These are phyloP conservation scores for Drosophila nannoptera DNA, from an alignment of 1,140 invertebrate species.

Conservation along the genomic window DNA sequence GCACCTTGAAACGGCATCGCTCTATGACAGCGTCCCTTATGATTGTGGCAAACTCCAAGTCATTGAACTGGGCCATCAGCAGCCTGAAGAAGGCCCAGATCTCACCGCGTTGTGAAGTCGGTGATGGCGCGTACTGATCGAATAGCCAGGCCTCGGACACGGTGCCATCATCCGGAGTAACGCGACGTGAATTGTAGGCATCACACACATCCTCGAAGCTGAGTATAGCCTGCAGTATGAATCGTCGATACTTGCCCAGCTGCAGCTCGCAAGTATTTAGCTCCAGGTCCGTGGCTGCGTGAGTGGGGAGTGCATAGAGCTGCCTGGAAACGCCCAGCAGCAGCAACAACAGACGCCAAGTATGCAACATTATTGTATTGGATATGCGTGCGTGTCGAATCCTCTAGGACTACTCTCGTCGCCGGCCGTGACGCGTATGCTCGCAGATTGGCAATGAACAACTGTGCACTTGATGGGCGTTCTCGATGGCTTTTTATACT, in stretches of 20 bases:
- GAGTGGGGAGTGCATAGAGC: conserved; percentile 44
- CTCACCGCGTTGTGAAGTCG: conserved; percentile 64
- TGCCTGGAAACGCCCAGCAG: conserved; percentile 43
- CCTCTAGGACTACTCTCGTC: neutral
- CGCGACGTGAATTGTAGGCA: conserved; percentile 57
- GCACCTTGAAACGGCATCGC: conserved; percentile 65
- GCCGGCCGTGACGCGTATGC: conserved; percentile 4
- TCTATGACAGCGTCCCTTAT: conserved; percentile 73
- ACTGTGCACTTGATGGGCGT: conserved; percentile 49
- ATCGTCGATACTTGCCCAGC: conserved; percentile 68
- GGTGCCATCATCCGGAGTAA: conserved; percentile 33
- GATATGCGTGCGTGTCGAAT: conserved; percentile 3
- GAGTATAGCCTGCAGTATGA: conserved; percentile 70
- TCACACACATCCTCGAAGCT: conserved; percentile 78
- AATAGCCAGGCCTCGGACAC: conserved; percentile 51
- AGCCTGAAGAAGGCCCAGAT: conserved; percentile 77
- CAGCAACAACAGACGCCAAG: conserved; percentile 53
- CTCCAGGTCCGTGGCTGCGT: conserved; percentile 33
- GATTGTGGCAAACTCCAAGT: conserved; percentile 64
- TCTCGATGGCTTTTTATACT: conserved; percentile 51
- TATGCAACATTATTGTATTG: conserved; percentile 36
- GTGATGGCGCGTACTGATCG: conserved; percentile 60
- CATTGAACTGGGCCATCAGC: conserved; percentile 75
- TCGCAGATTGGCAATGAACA: conserved; percentile 43
- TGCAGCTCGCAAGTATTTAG: conserved; percentile 67